phyloP scores from a whole-genome alignment of 2,797 vertebrate genomes.

The Intellagama lesueurii region DNA sequence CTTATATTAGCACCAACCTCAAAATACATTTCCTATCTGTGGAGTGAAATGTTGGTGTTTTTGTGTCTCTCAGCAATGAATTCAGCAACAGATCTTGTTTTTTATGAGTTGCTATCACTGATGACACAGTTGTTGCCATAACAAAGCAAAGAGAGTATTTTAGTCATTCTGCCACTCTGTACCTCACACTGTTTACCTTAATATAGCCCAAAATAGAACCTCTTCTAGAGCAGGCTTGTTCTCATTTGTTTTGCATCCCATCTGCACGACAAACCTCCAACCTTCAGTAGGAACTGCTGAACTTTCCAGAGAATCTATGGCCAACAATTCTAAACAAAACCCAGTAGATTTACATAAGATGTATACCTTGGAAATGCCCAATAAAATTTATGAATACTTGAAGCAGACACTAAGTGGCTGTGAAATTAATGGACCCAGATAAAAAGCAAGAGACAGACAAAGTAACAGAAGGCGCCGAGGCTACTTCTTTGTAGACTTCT shows the following conservation, averaged over 20 bases:
- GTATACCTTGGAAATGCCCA: constrained; percentile 62
- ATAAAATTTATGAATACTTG: constrained; percentile 67
- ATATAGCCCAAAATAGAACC: constrained; percentile 43
- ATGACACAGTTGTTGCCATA: constrained; percentile 30
- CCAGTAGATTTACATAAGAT: constrained; percentile 54
- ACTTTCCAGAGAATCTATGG: constrained; percentile 47
- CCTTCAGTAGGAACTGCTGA: background rate
- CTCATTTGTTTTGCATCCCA: constrained; percentile 42
- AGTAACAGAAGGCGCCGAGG: constrained; percentile 7
- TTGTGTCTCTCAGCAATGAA: background rate
- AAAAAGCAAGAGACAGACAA: constrained; percentile 29
- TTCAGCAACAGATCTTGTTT: background rate
- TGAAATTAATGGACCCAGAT: constrained; percentile 35
- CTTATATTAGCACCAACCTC: too few species aligned
- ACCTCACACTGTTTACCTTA: constrained; percentile 10
- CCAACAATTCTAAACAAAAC: constrained; percentile 59
- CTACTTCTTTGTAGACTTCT: constrained; percentile 23
- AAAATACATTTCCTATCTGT: background rate
- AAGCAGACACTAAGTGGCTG: constrained; percentile 49
- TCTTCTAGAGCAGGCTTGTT: constrained; percentile 6
- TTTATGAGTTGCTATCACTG: background rate
- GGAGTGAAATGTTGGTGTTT: background rate
- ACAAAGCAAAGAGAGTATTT: background rate
- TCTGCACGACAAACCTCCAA: constrained; percentile 35
- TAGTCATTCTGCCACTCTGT: background rate